Evolutionary conservation across 2,797 vertebrate species (phyloP).

Genomic region (Pseudochromis fuscus): DNA sequence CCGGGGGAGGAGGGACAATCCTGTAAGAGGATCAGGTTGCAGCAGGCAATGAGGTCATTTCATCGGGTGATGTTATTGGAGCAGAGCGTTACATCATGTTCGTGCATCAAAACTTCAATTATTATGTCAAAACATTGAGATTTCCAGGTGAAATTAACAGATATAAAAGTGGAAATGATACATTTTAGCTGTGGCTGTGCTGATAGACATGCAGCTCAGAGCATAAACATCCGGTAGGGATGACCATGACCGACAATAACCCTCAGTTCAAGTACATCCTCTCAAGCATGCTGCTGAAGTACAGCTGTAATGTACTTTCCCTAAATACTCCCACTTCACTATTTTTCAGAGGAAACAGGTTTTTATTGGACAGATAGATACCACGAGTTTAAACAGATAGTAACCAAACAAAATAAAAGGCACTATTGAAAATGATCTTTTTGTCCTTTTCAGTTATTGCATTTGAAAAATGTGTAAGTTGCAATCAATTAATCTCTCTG

Average conservation of each 20-base stretch:
- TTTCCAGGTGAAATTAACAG: not conserved
- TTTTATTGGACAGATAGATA: not conserved
- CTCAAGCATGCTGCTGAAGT: too few relatives aligned
- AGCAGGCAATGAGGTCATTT: conserved; percentile 61
- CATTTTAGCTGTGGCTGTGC: not conserved
- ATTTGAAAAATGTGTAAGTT: too few relatives aligned
- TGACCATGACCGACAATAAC: not conserved
- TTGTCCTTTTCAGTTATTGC: too few relatives aligned
- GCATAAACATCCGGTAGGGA: not conserved
- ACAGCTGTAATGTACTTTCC: too few relatives aligned
- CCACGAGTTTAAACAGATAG: too few relatives aligned
- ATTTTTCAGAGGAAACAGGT: not conserved
- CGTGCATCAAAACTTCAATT: conserved; percentile 11
- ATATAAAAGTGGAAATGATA: not conserved
- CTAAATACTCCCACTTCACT: not conserved
- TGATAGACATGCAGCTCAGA: not conserved
- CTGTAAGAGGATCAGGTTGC: conserved; percentile 73
- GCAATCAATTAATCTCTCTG: too few relatives aligned
- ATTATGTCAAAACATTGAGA: not conserved
- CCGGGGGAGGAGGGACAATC: conserved; percentile 59
- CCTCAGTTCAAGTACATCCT: not conserved
- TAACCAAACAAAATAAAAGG: too few relatives aligned
- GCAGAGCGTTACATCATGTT: conserved; percentile 62
- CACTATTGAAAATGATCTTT: too few relatives aligned
- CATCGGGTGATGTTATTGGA: conserved; percentile 61